phyloP scores from a whole-genome alignment of 2,888 invertebrate genomes.

The Hecatera dysodea region DNA sequence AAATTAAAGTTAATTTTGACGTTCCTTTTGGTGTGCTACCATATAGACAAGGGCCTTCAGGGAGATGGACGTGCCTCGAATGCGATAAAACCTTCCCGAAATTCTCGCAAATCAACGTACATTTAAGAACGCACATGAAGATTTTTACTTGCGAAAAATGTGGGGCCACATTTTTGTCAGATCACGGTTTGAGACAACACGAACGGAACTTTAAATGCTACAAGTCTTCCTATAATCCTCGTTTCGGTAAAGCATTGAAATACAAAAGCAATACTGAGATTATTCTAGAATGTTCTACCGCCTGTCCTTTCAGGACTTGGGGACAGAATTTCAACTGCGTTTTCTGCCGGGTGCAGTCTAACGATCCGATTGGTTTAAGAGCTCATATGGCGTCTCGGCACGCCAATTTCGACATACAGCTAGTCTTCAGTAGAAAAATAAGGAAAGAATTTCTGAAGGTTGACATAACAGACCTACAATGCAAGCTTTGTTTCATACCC shows the following conservation, averaged over 20 bases:
- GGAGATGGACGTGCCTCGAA: slow-evolving; percentile 85
- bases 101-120: slow-evolving; percentile 86
- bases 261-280: slow-evolving; percentile 87
- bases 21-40: slow-evolving; percentile 87
- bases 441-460: slow-evolving; percentile 86
- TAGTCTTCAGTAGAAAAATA: slow-evolving; percentile 85
- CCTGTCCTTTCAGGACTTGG: slow-evolving; percentile 87
- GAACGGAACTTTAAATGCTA: slow-evolving; percentile 86
- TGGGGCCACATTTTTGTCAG: slow-evolving; percentile 84
- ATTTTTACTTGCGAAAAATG: slow-evolving; percentile 87
- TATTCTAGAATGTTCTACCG: slow-evolving; percentile 86
- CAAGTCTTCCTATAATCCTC: slow-evolving; percentile 84
- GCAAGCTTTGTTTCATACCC: slow-evolving; percentile 84
- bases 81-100: slow-evolving; percentile 85
- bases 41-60: slow-evolving; percentile 80
- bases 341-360: slow-evolving; percentile 85
- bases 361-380: slow-evolving; percentile 85
- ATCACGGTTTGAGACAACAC: slow-evolving; percentile 84
- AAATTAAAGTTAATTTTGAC: slow-evolving; percentile 82
- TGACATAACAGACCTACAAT: slow-evolving; percentile 86
- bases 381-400: slow-evolving; percentile 86
- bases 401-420: slow-evolving; percentile 83
- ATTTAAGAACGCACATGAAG: slow-evolving; percentile 84
- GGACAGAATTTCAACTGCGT: slow-evolving; percentile 88
- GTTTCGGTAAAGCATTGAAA: slow-evolving; percentile 85